Base-by-base conservation (phyloP, 2,888 invertebrate species). In the Troides oblongomaculatus region DNA sequence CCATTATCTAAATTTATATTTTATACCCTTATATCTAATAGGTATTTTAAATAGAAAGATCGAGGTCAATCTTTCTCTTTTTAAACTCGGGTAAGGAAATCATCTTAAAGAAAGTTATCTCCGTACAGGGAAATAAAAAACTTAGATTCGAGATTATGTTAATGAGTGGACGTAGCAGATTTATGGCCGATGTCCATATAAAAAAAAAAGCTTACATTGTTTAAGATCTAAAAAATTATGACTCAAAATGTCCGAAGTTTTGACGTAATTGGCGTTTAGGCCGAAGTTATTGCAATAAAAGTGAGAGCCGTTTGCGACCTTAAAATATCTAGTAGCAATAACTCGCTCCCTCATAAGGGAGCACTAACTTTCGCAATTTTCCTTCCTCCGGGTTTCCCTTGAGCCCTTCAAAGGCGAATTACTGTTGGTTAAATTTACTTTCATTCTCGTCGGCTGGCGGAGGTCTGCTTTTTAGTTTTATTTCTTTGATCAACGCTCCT, bases 321-420 rank as follows among this genome's bases (percentile, higher is more conserved):
- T 81, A 80, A 82, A 84, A 81, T 79, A 82, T 81, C 81, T 82
- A 80, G 80, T 79, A 81, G 83, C 83, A 79, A 85, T 89, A 88
- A 85, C 84, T 85, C 78, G 78, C 75, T 74, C 81, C 78, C 84
- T 86, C 89, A 87, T 90, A 87, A 88, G 88, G 87, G 86, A 85
- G 81, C 84, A 86, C 84, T 89, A 91, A 91, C 90, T 92, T 91
- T 90, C 80, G 88, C 86, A 90, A 92, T 91, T 91, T 91, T 88
- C 90, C 86, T 86, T 88, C 81, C 83, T 81, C 77, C 71, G 77
- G 78, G 78, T 79, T 84, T 84, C 89, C 80, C 87, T 77, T 74
- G 84, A 81, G 84, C 86, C 87, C 84, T 84, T 90, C 90, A 90
- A 92, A 91, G 89, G 88, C 81, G 88, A 90, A 91, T 91, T 90